These are phyloP conservation scores for Dallia pectoralis DNA, from an alignment of 2,797 vertebrate species.

Conservation along the genomic window DNA sequence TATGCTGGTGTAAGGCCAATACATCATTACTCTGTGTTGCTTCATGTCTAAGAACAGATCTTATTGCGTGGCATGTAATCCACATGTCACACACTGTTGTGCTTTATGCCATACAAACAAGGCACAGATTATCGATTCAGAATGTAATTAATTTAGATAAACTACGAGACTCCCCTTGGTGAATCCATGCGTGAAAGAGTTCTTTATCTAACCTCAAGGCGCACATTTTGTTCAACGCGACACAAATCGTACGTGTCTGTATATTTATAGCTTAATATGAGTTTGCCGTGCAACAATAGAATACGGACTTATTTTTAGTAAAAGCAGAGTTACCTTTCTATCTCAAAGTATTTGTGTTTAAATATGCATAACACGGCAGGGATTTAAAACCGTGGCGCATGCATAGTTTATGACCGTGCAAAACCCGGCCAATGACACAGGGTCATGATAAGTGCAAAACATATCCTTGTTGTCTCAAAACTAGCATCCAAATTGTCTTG, in stretches of 20 bases:
- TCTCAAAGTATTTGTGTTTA: slow-evolving; percentile 67
- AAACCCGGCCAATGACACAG: slow-evolving; percentile 66
- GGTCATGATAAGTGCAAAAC: slow-evolving; percentile 66
- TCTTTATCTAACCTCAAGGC: neutral
- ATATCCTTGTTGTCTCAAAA: slow-evolving; percentile 66
- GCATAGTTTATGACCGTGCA: slow-evolving; percentile 68
- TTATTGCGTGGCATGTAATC: too few species aligned
- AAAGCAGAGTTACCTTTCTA: slow-evolving; percentile 39
- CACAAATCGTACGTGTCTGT: neutral
- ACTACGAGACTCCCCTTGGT: slow-evolving; percentile 27
- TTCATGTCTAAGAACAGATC: too few species aligned
- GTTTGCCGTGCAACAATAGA: slow-evolving; percentile 37
- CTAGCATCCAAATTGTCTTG: slow-evolving; percentile 51
- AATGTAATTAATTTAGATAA: neutral
- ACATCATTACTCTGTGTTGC: too few species aligned
- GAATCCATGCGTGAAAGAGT: neutral
- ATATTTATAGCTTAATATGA: slow-evolving; percentile 12
- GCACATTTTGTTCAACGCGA: slow-evolving; percentile 10
- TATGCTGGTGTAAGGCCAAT: too few species aligned
- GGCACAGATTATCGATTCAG: too few species aligned
- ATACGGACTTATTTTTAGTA: slow-evolving; percentile 69
- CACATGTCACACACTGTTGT: too few species aligned
- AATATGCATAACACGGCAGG: slow-evolving; percentile 68
- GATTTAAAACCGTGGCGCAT: slow-evolving; percentile 58
- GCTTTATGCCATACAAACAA: too few species aligned